Evolutionary conservation across 2,797 vertebrate species (phyloP).

Genomic region (Cyclopterus lumpus): DNA sequence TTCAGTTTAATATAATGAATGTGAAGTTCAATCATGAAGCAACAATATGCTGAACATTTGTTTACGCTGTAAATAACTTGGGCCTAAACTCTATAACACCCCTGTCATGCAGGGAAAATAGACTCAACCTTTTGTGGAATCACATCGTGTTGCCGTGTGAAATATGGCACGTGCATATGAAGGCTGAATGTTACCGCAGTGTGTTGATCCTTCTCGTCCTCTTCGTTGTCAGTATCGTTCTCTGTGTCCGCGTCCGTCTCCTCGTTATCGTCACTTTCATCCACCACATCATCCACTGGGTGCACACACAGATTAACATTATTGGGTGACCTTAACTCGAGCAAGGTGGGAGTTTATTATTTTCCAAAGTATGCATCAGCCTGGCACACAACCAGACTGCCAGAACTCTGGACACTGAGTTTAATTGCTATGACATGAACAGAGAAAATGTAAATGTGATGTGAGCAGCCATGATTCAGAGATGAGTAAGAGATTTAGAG

Average conservation of each 20-base stretch:
- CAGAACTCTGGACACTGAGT: slow-evolving; percentile 14
- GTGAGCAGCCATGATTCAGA: slow-evolving; percentile 58
- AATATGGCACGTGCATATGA: slow-evolving; percentile 13
- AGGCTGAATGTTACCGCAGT: slow-evolving; percentile 79
- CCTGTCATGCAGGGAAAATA: background rate
- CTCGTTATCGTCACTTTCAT: slow-evolving; percentile 97
- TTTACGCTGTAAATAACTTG: background rate
- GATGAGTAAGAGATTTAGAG: slow-evolving; percentile 35
- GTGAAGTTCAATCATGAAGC: background rate
- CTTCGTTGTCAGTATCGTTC: slow-evolving; percentile 91
- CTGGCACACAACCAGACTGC: slow-evolving; percentile 5
- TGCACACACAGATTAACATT: slow-evolving; percentile 17
- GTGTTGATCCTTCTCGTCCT: slow-evolving; percentile 88
- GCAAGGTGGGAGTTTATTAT: background rate
- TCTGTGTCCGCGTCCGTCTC: slow-evolving; percentile 91
- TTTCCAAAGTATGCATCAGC: background rate
- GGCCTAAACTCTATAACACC: background rate
- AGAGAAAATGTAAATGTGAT: slow-evolving; percentile 49
- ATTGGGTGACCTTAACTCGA: background rate
- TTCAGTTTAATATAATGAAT: background rate
- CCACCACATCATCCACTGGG: slow-evolving; percentile 96
- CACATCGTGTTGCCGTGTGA: slow-evolving; percentile 5
- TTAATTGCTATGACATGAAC: slow-evolving; percentile 29
- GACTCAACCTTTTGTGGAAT: slow-evolving; percentile 25
- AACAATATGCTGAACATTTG: background rate